Evolutionary conservation across 2,113 vertebrate genomes (phyloP), one percentile per base, ranked within the genome.

Genomic region (Emberiza fucata): DNA sequence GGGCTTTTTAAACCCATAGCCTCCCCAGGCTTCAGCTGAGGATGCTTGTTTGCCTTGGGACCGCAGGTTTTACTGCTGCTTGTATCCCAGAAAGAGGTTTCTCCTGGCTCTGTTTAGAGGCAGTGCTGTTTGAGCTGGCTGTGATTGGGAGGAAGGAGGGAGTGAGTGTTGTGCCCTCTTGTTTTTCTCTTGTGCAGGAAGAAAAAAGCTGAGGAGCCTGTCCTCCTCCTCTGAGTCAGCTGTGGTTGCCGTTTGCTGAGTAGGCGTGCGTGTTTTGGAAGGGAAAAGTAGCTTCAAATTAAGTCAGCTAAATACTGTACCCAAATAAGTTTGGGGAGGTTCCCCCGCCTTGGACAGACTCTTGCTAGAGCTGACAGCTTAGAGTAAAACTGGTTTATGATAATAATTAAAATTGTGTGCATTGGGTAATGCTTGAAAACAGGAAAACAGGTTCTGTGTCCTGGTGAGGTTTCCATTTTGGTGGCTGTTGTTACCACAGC

Each of bases 171-270:
- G 94, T 95, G 92, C 90, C 93, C 92, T 94, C 92, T 97, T 94
- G 90, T 95, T 95, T 92, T 96, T 92, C 87, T 91, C 93, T 94
- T 66, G 75, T 69, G 75, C 93, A 80, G 91, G 91, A 94, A 95
- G 92, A 90, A 87, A 73, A 91, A 90, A 94, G 94, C 95, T 3
- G 87, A 90, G 94, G 89, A 94, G 91, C 90, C 90, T 95, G 81
- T 95, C 91, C 59, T 95, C 72, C 94, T 97, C 81, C 92, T 97
- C 70, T 91, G 91, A 95, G 93, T 94, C 93, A 95, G 83, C 91
- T 95, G 93, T 70, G 94, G 87, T 95, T 93, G 88, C 44, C 51
- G 90, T 88, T 94, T 90, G 90, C 93, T 93, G 95, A 95, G 94
- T 94, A 86, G 94, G 90, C 79, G 68, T 90, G 88, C 54, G 1